Conservation (phyloP, 2,113 vertebrate genomes). For the Camelus bactrianus region DNA sequence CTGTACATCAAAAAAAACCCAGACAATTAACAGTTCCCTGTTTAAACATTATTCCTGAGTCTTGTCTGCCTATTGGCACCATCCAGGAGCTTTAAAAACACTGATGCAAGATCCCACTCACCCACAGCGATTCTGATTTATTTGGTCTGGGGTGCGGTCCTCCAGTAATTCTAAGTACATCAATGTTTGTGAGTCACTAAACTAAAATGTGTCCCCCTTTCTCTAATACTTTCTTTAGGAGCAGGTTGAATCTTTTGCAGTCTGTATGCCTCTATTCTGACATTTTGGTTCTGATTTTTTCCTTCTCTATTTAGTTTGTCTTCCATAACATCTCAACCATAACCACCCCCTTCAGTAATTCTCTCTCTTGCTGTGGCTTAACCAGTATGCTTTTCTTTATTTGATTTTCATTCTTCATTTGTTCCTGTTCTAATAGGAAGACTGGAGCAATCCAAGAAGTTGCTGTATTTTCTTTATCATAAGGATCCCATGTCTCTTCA, state of each 20-base stretch:
- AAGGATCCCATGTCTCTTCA: background rate
- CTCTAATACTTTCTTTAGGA: background rate
- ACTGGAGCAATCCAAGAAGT: background rate
- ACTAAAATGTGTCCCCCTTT: background rate
- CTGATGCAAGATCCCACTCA: background rate
- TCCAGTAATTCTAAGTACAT: background rate
- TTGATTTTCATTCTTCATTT: constrained; percentile 34
- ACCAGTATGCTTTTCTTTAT: background rate
- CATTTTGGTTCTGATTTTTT: background rate
- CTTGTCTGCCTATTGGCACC: background rate
- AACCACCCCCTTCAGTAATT: background rate
- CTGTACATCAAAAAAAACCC: too few species aligned
- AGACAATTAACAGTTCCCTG: background rate
- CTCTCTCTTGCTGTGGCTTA: constrained; percentile 29
- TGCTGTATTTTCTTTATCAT: background rate
- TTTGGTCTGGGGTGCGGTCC: background rate
- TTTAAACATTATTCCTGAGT: background rate
- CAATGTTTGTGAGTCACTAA: background rate
- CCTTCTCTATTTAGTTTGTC: background rate
- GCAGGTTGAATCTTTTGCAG: background rate
- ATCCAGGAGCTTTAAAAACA: background rate
- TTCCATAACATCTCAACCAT: background rate
- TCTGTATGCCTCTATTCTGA: background rate
- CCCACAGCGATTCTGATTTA: background rate
- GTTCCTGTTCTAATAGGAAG: background rate